Evolutionary conservation across 2,113 vertebrate genomes (phyloP), one percentile per base, ranked within the genome.

Genomic region (Pavo muticus): DNA sequence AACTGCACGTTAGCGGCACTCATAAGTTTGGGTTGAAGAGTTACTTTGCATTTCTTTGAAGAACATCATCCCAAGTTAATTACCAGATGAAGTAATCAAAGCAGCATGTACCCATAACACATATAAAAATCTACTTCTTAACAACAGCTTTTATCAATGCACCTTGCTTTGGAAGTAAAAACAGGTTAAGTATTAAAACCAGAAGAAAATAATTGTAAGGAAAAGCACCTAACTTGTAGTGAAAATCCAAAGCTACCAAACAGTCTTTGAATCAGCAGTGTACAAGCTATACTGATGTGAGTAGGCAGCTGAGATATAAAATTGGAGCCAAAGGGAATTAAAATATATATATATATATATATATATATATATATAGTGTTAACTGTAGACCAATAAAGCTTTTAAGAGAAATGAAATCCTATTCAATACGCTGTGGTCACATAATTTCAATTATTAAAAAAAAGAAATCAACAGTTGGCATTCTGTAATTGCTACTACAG

Each of bases 391-490:
- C 88, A 90, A 72, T 44, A 93, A 89, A 90, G 85, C 94, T 94
- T 96, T 96, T 84, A 88, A 93, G 88, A 70, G 87, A 95, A 96
- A 85, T 93, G 48, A 56, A 84, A 70, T 42, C 71, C 57, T 61
- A 35, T 39, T 74, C 69, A 69, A n/a, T 50, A 67, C 56, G 54
- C 65, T 94, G 64, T 54, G 64, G 81, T 56, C 87, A 93, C 78
- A 60, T 87, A 84, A 93, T 84, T 94, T 84, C 77, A 94, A 92
- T 95, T 94, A 92, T 82, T 94, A 24, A 86, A 90, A 91, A 82
- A 64, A 29, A 37, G 17, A 57, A n/a, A 59, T 20, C 56, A 59
- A 59, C 39, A 68, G 76, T 61, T 85, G 95, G 72, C 94, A 84
- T 81, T 93, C 80, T 81, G 69, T 37, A 87, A 88, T 42, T 81